Base-by-base conservation (phyloP, 2,113 vertebrate genomes). In the Rhea pennata region DNA sequence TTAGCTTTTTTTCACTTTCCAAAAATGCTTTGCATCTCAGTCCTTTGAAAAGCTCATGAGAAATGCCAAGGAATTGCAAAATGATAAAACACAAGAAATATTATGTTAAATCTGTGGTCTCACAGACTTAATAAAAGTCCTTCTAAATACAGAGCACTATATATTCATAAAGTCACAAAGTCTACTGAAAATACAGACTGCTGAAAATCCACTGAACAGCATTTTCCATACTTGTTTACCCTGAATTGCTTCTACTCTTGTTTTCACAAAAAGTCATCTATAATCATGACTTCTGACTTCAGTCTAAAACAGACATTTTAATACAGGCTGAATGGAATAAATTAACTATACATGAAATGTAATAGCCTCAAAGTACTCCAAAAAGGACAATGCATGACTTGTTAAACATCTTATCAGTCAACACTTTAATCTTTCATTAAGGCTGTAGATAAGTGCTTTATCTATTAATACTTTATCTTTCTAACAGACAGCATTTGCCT, bases 221-320 rank as follows among this genome's bases (percentile, higher is more conserved):
- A 62, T 96, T 96, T 94, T 96, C 90, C 87, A 95, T 78, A 92
- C 90, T 96, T 93, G 75, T 93, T 96, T 88, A 90, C 88, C 42
- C 79, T 96, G 79, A 96, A 90, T 93, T 46, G 42, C 75, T 86
- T 71, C 59, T 80, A 94, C 80, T 97, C 88, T 94, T 91, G 24
- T 91, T 88, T 80, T 56, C 73, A 8, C 7, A 77, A 88, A 66
- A 90, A 93, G 95, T 96, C 93, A 81, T 56, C 67, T 73, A 90
- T 51, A 87, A 81, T 53, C 46, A 48, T 50, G 93, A 96, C 93
- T 92, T 93, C 88, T 87, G 85, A 91, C 82, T 86, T 89, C 75
- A 92, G 90, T 90, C 90, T 92, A 95, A 94, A 96, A 95, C 46
- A 90, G 96, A 88, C 72, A 36, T 88, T 95, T 94, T 93, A 96